A percentile compares a stretch with the other conserved stretches of the same genome.
Conservation (phyloP, 2,113 vertebrate species). For the Terrapene triunguis region DNA sequence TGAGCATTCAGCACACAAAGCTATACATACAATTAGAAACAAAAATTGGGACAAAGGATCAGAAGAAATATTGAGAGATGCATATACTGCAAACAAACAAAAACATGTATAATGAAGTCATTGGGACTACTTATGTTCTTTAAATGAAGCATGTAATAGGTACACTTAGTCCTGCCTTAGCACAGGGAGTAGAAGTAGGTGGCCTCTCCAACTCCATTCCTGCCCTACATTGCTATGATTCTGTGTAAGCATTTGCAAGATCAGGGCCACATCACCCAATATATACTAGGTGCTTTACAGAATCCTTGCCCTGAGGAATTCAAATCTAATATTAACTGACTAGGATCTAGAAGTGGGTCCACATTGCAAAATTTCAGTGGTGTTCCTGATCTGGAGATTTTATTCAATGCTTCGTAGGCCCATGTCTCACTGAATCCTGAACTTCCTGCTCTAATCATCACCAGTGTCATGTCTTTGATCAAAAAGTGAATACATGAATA, state of each 20-base stretch:
- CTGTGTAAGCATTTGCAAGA: not conserved
- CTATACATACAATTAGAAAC: constrained; percentile 5
- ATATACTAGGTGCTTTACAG: not conserved
- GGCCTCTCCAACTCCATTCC: not conserved
- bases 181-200: not conserved
- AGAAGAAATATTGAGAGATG: not conserved
- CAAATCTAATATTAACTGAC: not conserved
- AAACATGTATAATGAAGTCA: not conserved
- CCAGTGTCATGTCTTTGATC: not conserved
- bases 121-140: not conserved
- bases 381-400: not conserved
- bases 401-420: not conserved
- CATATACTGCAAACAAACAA: not conserved
- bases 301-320: not conserved
- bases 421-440: not conserved
- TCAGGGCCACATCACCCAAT: not conserved
- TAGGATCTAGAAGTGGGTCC: not conserved
- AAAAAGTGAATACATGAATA: not conserved
- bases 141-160: not conserved
- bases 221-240: not conserved
- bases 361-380: not conserved
- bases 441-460: not conserved
- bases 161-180: not conserved
- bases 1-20: not conserved
- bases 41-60: not conserved